Evolutionary conservation across 2,113 vertebrate genomes (phyloP).

Genomic region (Crotalus viridis): DNA sequence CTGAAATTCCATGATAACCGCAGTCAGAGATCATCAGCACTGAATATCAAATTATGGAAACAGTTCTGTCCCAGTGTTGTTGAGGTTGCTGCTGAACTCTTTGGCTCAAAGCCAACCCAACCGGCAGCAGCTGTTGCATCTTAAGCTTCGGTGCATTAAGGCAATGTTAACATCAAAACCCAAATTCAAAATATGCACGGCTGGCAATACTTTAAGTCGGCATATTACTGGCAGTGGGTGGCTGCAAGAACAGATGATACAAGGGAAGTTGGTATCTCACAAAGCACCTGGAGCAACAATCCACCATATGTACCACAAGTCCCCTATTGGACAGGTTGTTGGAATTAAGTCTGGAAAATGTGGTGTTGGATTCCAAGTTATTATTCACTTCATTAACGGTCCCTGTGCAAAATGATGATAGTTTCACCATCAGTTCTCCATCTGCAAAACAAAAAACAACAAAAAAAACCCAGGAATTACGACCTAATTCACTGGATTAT

Average conservation of each 20-base stretch:
- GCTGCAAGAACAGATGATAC: not conserved
- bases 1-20: not conserved
- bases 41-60: constrained; percentile 3
- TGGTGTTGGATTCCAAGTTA: not conserved
- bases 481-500: not conserved
- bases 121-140: constrained; percentile 7
- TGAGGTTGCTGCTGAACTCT: constrained; percentile 1
- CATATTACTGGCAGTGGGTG: not conserved
- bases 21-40: constrained; percentile 1
- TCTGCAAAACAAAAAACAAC: not conserved
- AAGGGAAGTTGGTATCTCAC: not conserved
- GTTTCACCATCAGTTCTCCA: not conserved
- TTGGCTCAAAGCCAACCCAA: constrained; percentile 8
- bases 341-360: not conserved
- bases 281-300: not conserved
- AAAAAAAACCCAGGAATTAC: not conserved
- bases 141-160: constrained; percentile 7
- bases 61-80: constrained; percentile 1
- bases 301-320: not conserved
- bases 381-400: not conserved
- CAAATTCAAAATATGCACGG: not conserved
- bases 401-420: constrained; percentile 15
- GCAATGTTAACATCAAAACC: constrained; percentile 3
- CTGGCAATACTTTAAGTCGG: constrained; percentile 2
- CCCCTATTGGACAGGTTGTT: not conserved